Conservation (phyloP, 2,888 invertebrate species). For the Athalia cordata region DNA sequence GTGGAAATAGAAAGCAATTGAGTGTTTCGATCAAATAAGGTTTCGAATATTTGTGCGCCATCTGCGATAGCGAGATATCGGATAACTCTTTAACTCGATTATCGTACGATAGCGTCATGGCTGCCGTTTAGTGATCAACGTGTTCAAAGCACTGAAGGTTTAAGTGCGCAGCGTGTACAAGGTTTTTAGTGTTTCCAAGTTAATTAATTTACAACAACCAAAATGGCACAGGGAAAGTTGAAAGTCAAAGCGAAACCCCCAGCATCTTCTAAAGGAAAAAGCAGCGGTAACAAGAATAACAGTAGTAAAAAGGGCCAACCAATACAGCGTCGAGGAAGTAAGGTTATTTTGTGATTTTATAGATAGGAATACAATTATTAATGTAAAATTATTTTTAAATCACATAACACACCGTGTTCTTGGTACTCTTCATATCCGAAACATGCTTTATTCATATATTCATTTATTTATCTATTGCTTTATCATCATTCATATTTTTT, state of each 20-base stretch:
- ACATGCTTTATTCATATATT: too few relatives aligned
- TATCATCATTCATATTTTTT: too few relatives aligned
- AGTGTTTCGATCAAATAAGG: neutral
- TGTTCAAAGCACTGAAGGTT: too few relatives aligned
- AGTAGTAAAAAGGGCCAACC: conserved; percentile 76
- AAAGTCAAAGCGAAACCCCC: conserved; percentile 81
- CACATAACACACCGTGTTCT: too few relatives aligned
- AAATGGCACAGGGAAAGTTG: conserved; percentile 82
- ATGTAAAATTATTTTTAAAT: neutral
- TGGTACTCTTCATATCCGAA: too few relatives aligned
- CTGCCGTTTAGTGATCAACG: too few relatives aligned
- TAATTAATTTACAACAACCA: conserved; percentile 68
- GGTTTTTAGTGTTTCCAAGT: conserved; percentile 58
- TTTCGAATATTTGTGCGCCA: neutral
- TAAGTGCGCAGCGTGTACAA: neutral
- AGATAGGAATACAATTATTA: neutral
- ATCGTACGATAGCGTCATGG: neutral
- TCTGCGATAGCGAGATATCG: neutral
- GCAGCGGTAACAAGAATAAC: conserved; percentile 61
- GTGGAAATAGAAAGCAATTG: neutral
- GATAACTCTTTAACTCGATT: neutral
- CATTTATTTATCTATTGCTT: too few relatives aligned
- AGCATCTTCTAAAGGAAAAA: conserved; percentile 74
- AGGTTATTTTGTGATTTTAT: conserved; percentile 60
- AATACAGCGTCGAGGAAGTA: conserved; percentile 78